Evolutionary conservation across 2,797 vertebrate species (phyloP), one percentile per base, ranked within the genome.

Genomic region (Eurystomus glaucurus): DNA sequence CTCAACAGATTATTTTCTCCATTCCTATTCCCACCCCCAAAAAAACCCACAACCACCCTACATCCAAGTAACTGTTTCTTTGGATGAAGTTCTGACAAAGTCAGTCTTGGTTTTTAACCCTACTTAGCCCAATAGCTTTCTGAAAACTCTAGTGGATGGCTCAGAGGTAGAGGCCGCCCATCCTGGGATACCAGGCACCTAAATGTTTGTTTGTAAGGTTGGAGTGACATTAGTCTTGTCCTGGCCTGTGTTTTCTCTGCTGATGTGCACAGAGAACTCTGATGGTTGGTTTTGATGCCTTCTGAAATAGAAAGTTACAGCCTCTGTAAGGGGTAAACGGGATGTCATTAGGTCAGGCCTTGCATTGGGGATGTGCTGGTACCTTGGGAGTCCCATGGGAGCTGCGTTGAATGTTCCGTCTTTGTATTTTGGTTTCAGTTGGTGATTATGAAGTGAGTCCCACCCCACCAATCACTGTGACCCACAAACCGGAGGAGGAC

Each of bases 401-500:
- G 8, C 26, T 43, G 18, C 2, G 5, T 14, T 87, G 70, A 96
- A 33, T 55, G 23, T 93, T 88, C 23, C 31, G 76, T 79, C 68
- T 93, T 66, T 84, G 74, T 98, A 82, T 90, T 98, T 95, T 97
- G 88, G 82, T 98, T 98, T 91, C 96, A 98, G 98, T 98, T 0
- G 97, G 97, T 92, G 97, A 98, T 65, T 98, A 98, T 6, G 98
- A 98, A 92, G 97, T 98, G 82, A 98, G 98, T 90, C 98, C 99
- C 35, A 98, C 98, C 11, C 99, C 98, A 26, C 97, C 99, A 5
- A 98, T 98, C 94, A 98, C 98, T 87, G 98, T 99, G 94, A 98
- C 98, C 52, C 99, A 99, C 95, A 99, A 99, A 97, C 99, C 99
- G 15, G 99, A 99, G 62, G 99, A 99, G 98, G 99, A 99, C 92